phyloP scores from a whole-genome alignment of 2,797 vertebrate genomes.

The Siniperca scherzeri region DNA sequence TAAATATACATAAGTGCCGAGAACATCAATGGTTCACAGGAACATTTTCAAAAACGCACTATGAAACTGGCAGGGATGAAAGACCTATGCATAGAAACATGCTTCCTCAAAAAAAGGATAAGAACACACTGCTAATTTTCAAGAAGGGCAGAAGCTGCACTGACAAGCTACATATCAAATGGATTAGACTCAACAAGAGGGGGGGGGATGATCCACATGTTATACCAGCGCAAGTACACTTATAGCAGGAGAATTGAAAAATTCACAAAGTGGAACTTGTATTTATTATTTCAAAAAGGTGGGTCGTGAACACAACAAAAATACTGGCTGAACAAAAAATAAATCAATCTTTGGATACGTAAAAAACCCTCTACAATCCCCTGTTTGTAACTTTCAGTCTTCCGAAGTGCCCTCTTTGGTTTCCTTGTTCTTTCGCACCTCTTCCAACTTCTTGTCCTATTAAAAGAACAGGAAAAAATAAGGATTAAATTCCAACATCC shows the following conservation, averaged over 20 bases:
- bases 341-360: conserved; percentile 87
- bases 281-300: conserved; percentile 72
- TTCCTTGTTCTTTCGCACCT: conserved; percentile 96
- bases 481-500: neutral
- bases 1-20: conserved; percentile 74
- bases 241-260: conserved; percentile 71
- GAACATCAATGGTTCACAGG: conserved; percentile 71
- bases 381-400: conserved; percentile 73
- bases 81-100: conserved; percentile 80
- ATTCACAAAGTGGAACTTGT: conserved; percentile 73
- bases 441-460: conserved; percentile 95
- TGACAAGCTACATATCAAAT: conserved; percentile 77
- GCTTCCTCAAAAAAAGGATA: conserved; percentile 71
- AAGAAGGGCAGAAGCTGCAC: conserved; percentile 72
- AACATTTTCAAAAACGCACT: conserved; percentile 71
- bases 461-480: accelerated
- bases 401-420: conserved; percentile 89
- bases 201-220: conserved; percentile 59
- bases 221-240: conserved; percentile 79
- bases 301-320: conserved; percentile 76
- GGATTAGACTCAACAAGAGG: conserved; percentile 52
- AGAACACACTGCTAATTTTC: conserved; percentile 67
- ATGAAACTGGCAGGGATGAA: conserved; percentile 75
- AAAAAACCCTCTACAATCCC: conserved; percentile 79
- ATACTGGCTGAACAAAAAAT: conserved; percentile 82